These are phyloP conservation scores for Laticauda colubrina DNA, from an alignment of 2,113 vertebrate genomes.

Conservation along the genomic window DNA sequence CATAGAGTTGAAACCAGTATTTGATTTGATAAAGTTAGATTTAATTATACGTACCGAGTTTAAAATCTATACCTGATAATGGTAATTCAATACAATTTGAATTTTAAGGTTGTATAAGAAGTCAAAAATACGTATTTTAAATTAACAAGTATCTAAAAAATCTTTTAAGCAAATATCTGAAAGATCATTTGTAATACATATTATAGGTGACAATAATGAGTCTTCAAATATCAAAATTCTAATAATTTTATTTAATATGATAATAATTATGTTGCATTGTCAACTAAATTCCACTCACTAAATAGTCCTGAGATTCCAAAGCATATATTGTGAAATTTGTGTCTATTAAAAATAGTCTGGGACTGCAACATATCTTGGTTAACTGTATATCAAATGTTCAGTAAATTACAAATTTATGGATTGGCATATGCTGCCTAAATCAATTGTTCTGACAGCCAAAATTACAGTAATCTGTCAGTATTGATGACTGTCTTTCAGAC, in stretches of 20 bases:
- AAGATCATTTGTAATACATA: slow-evolving; percentile 27
- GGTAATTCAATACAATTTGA: background rate
- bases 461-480: slow-evolving; percentile 99
- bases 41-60: background rate
- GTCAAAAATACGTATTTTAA: slow-evolving; percentile 1
- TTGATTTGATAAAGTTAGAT: background rate
- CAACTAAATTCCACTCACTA: slow-evolving; percentile 52
- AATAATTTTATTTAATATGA: slow-evolving; percentile 34
- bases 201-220: background rate
- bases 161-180: slow-evolving; percentile 29
- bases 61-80: background rate
- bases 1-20: background rate
- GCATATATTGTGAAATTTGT: slow-evolving; percentile 74
- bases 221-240: slow-evolving; percentile 20
- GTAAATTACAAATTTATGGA: slow-evolving; percentile 91
- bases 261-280: slow-evolving; percentile 39
- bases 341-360: slow-evolving; percentile 76
- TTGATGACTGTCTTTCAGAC: slow-evolving; percentile 88
- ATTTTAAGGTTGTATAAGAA: background rate
- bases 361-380: slow-evolving; percentile 71
- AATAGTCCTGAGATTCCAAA: slow-evolving; percentile 67
- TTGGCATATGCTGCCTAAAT: slow-evolving; percentile 92
- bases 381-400: slow-evolving; percentile 77
- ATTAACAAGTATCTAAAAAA: slow-evolving; percentile 3
- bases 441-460: slow-evolving; percentile 96